Conservation (phyloP, 2,888 invertebrate genomes). For the Pseudococcus viburni region DNA sequence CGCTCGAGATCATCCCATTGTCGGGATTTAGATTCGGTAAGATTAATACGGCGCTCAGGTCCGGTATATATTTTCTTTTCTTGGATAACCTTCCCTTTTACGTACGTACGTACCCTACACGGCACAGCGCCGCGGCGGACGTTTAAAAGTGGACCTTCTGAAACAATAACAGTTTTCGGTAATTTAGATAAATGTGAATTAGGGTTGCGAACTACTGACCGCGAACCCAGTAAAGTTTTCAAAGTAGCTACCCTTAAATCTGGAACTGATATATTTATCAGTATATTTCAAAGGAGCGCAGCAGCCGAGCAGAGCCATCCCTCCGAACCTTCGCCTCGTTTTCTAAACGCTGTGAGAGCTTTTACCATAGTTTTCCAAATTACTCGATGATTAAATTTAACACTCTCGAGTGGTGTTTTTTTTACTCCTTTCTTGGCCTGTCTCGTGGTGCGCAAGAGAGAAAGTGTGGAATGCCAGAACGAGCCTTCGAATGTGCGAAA, state of each 20-base stretch:
- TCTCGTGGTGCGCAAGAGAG: neutral
- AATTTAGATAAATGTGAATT: conserved; percentile 66
- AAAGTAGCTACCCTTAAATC: conserved; percentile 59
- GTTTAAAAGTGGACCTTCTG: conserved; percentile 49
- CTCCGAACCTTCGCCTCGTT: neutral
- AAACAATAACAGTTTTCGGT: conserved; percentile 65
- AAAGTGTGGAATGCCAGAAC: neutral
- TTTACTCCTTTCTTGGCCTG: neutral
- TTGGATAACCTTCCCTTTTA: conserved; percentile 24
- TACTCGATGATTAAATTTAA: conserved; percentile 39
- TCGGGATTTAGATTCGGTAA: neutral
- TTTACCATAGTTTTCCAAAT: conserved; percentile 4
- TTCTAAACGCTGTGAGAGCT: neutral
- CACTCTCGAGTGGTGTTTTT: neutral
- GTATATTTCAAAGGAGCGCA: conserved; percentile 60
- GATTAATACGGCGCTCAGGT: neutral
- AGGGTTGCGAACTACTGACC: conserved; percentile 66
- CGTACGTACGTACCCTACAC: neutral
- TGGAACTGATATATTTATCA: conserved; percentile 64
- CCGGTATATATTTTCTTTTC: conserved; percentile 52
- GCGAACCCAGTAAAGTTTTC: conserved; percentile 57
- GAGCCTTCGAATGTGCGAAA: conserved; percentile 18
- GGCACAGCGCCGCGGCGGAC: neutral
- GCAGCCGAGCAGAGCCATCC: neutral
- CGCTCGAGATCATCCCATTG: neutral